These are phyloP conservation scores for Channallabes apus DNA, from an alignment of 2,797 vertebrate genomes.

Conservation along the genomic window DNA sequence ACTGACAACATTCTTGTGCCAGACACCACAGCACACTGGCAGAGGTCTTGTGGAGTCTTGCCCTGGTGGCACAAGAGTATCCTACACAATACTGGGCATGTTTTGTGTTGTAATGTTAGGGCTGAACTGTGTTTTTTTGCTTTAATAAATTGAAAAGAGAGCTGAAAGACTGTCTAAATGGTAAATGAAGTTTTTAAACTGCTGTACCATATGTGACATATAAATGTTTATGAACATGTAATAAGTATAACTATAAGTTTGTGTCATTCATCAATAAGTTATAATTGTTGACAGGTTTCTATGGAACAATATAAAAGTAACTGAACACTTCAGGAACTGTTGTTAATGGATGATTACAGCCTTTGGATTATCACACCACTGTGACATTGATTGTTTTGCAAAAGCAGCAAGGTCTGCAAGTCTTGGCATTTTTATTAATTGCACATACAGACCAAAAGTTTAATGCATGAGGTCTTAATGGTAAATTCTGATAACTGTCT, in stretches of 20 bases:
- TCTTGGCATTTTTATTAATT: not conserved
- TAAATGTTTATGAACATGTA: not conserved
- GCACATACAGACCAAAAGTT: not conserved
- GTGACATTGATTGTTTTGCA: not conserved
- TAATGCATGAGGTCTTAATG: not conserved
- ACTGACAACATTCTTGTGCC: too few species aligned
- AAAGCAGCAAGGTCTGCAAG: too few species aligned
- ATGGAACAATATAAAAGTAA: not conserved
- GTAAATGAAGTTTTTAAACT: not conserved
- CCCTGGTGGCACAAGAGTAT: too few species aligned
- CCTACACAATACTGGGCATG: too few species aligned
- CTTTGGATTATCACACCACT: not conserved
- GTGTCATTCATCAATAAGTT: not conserved
- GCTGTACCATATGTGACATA: not conserved
- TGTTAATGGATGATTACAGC: not conserved
- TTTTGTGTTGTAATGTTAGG: too few species aligned
- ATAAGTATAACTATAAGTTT: not conserved
- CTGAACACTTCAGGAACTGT: not conserved
- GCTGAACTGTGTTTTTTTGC: not conserved
- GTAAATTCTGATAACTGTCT: not conserved
- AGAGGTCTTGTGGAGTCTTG: too few species aligned
- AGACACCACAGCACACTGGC: too few species aligned
- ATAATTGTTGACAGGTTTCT: not conserved
- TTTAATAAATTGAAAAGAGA: not conserved
- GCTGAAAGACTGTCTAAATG: too few species aligned